Base-by-base conservation (phyloP, 2,113 vertebrate species). In the Corythaeola cristata region DNA sequence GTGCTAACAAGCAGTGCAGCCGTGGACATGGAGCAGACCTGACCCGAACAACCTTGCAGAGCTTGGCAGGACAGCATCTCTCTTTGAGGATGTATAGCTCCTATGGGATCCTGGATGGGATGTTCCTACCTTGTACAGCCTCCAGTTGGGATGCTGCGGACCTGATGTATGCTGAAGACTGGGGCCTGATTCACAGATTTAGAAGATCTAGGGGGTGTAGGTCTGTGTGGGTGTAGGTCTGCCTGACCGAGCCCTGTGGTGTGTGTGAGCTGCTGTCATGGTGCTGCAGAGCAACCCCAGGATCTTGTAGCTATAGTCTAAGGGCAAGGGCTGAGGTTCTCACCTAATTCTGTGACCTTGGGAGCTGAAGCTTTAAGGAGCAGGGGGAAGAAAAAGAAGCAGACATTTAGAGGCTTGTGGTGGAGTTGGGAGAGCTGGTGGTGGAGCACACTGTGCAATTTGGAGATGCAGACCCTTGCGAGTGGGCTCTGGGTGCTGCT, bases 361-460 rank as follows among this genome's bases (percentile, higher is more conserved):
- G 30, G 8, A 71, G 5, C 24, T 75, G 60, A 67, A 73, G 41
- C 47, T 85, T 78, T 85, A 82, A 53, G 72, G 30, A 90, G 23
- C 27, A 33, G 13, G 30, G 33, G 44, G 9, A 53, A 67, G 49
- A 52, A 41, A 52, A 73, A 44, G 23, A 41, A 80, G 28, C 35
- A 49, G 47, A 27, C 0, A 0, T 74, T 77, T 47, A 49, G 37
- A 22, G 20, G 5, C 52, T 75, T 63, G 21, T 2, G 0, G 14
- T 13, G 2, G 35, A 71, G 30, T 79, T 4, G 5, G 21, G 53
- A 62, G 68, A 23, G 39, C 21, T 85, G 52, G 22, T 41, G 8
- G 20, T 56, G 32, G 56, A 94, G 52, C 23, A 20, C 6, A 10
- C 0, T 0, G 37, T 64, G 50, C 5, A 10, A 14, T 64, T 37